Evolutionary conservation across 2,797 vertebrate species (phyloP).

Genomic region (Chaetodon trifasciatus): DNA sequence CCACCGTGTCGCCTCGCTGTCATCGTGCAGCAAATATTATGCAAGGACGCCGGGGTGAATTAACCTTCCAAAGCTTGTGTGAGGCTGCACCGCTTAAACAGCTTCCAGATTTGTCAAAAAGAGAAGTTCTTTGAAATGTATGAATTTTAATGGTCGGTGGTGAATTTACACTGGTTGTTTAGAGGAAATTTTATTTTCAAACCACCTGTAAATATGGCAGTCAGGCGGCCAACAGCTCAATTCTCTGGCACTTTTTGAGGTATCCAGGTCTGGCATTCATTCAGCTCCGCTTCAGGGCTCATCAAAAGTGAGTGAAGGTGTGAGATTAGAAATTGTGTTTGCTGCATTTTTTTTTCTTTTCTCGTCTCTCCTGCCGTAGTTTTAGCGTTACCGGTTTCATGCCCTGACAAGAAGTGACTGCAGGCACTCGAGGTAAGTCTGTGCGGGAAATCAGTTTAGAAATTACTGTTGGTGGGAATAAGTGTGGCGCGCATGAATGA

Average conservation of each 20-base stretch:
- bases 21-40: conserved; percentile 73
- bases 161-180: conserved; percentile 45
- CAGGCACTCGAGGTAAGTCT: conserved; percentile 77
- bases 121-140: conserved; percentile 35
- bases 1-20: conserved; percentile 74
- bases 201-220: conserved; percentile 69
- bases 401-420: conserved; percentile 78
- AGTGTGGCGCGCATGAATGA: conserved; percentile 76
- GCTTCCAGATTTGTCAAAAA: conserved; percentile 30
- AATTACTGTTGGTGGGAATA: conserved; percentile 81
- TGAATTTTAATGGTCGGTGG: conserved; percentile 34
- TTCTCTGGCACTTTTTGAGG: conserved; percentile 62
- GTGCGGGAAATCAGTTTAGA: conserved; percentile 80
- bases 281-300: conserved; percentile 72
- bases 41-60: conserved; percentile 63
- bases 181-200: conserved; percentile 41
- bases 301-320: conserved; percentile 82
- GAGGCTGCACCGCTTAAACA: conserved; percentile 17
- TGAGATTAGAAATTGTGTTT: conserved; percentile 75
- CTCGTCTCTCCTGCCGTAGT: conserved; percentile 11
- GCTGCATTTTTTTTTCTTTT: conserved; percentile 28
- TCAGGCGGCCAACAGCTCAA: conserved; percentile 64
- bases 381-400: conserved; percentile 64
- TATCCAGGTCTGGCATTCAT: conserved; percentile 76
- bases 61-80: conserved; percentile 56